Evolutionary conservation across 92 coral and sea anemone genomes (phyloP).

Genomic region (Parazoanthus swiftii): DNA sequence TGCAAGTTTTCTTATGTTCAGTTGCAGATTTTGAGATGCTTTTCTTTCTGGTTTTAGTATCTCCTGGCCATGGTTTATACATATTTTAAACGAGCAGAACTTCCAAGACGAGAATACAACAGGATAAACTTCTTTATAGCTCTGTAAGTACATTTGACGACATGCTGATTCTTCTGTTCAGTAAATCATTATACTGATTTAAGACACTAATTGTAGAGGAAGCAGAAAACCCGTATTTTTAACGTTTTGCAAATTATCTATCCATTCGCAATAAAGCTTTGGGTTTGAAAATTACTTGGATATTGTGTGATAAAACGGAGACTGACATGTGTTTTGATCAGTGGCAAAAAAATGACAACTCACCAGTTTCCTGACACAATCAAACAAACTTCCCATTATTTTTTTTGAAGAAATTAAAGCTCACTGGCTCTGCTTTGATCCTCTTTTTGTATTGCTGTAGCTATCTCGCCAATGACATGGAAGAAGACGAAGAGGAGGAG

Average conservation of each 20-base stretch:
- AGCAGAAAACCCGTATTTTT: neutral
- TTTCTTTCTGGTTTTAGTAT: conserved; percentile 59
- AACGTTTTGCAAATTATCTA: neutral
- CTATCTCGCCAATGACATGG: conserved; percentile 97
- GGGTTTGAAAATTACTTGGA: neutral
- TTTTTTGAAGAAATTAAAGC: neutral
- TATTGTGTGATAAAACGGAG: neutral
- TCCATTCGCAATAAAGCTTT: neutral
- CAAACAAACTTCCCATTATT: neutral
- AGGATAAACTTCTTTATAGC: conserved; percentile 94
- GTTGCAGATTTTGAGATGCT: neutral
- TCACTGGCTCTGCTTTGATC: neutral
- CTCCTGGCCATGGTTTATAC: conserved; percentile 98
- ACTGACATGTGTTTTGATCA: neutral
- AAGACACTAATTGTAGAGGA: neutral
- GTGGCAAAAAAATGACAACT: neutral
- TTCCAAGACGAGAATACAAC: conserved; percentile 89
- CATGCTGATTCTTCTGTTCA: neutral
- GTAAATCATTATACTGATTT: neutral
- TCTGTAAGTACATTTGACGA: conserved; percentile 71
- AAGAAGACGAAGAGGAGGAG: conserved; percentile 99
- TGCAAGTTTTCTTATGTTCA: neutral
- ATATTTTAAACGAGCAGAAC: conserved; percentile 91
- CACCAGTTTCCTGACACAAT: too few relatives aligned
- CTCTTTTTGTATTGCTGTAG: conserved; percentile 34